Evolutionary conservation across 2,888 invertebrate genomes (phyloP).

Genomic region (Creontiades dilutus): DNA sequence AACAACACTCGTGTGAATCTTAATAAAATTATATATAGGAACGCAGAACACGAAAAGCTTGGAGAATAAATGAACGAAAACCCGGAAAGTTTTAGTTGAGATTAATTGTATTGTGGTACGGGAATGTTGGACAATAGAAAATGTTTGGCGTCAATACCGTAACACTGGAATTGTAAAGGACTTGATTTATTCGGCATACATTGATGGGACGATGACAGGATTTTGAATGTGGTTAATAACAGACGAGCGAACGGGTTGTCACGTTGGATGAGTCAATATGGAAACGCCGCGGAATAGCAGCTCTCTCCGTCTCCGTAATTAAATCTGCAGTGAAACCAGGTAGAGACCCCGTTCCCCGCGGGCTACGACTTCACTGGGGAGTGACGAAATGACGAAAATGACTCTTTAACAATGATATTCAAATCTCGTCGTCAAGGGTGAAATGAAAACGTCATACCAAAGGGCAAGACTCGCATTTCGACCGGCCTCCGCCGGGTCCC

Average conservation of each 20-base stretch:
- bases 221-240: conserved; percentile 1
- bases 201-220: neutral
- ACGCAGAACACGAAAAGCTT: too few relatives aligned
- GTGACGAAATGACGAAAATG: neutral
- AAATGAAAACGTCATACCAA: neutral
- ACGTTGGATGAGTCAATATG: conserved; percentile 11
- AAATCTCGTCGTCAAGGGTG: neutral
- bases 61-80: neutral
- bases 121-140: neutral
- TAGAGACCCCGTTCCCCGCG: neutral
- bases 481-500: too few relatives aligned
- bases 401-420: neutral
- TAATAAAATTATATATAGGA: too few relatives aligned
- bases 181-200: neutral
- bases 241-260: neutral
- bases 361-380: neutral
- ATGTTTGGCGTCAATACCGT: neutral
- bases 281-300: neutral
- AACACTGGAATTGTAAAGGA: neutral
- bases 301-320: neutral
- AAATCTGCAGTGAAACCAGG: conserved; percentile 2
- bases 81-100: neutral
- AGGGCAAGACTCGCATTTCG: too few relatives aligned
- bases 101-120: neutral
- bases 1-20: too few relatives aligned